These are phyloP conservation scores for Antennarius maculatus DNA, from an alignment of 2,797 vertebrate genomes.

Conservation along the genomic window DNA sequence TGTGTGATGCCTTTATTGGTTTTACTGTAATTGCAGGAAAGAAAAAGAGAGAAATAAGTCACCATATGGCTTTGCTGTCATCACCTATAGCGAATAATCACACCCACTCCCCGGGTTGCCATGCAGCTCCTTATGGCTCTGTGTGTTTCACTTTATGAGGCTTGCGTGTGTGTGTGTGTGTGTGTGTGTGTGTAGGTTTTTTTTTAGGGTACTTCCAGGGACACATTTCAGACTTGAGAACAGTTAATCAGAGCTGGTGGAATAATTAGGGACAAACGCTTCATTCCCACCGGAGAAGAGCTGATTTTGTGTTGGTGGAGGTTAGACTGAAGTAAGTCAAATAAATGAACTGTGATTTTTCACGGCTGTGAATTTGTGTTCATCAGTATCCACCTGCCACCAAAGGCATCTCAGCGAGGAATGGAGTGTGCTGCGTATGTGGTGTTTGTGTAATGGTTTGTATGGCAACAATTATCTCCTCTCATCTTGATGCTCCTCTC, in stretches of 20 bases:
- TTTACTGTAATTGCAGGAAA: constrained; percentile 30
- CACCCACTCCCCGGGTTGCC: constrained; percentile 59
- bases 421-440: neutral
- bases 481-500: neutral
- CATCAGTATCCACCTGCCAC: neutral
- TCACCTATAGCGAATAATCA: constrained; percentile 75
- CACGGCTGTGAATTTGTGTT: neutral
- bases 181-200: too few relatives aligned
- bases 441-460: constrained; percentile 17
- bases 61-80: constrained; percentile 77
- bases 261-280: neutral
- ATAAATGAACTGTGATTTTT: neutral
- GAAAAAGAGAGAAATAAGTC: constrained; percentile 46
- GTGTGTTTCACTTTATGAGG: neutral
- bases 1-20: constrained; percentile 27
- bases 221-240: too few relatives aligned
- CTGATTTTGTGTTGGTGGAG: neutral
- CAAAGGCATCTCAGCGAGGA: neutral
- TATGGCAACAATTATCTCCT: neutral
- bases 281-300: neutral
- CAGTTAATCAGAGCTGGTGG: neutral
- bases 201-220: too few relatives aligned
- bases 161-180: too few relatives aligned
- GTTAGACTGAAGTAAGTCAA: neutral
- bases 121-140: constrained; percentile 35